A percentile compares a stretch with the other conserved stretches of the same genome.
Conservation (phyloP, 1,140 invertebrate genomes). For the Dicyema japonicum region DNA sequence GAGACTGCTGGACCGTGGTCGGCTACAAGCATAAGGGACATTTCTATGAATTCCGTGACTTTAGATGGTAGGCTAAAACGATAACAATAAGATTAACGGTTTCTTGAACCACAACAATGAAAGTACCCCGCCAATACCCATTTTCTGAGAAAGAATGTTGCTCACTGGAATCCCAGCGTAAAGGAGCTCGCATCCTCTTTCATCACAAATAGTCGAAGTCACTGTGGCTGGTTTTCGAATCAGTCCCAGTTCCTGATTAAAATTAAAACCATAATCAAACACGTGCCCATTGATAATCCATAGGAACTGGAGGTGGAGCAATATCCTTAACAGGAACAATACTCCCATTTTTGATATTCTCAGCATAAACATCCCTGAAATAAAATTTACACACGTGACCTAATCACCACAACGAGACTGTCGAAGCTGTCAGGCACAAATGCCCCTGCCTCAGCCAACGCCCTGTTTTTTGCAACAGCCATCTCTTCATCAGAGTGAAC, state of each 20-base stretch:
- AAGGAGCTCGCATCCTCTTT: conserved; percentile 73
- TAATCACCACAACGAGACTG: conserved; percentile 42
- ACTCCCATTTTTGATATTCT: conserved; percentile 40
- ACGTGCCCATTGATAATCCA: conserved; percentile 94
- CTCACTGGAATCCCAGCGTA: conserved; percentile 96
- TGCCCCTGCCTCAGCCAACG: conserved; percentile 44
- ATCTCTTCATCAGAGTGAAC: conserved; percentile 78
- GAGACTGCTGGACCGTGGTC: conserved; percentile 95
- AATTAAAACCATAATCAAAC: conserved; percentile 15
- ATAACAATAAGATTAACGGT: conserved; percentile 7
- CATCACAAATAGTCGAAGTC: conserved; percentile 95
- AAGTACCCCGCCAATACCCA: conserved; percentile 84
- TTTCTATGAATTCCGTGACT: not conserved
- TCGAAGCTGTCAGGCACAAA: conserved; percentile 70
- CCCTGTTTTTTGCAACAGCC: conserved; percentile 56
- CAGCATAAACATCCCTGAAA: conserved; percentile 33
- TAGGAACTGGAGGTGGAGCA: conserved; percentile 83
- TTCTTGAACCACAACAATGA: conserved; percentile 90
- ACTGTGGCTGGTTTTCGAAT: conserved; percentile 95
- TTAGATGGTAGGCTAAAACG: not conserved
- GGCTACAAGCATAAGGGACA: conserved; percentile 21
- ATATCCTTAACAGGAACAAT: conserved; percentile 58
- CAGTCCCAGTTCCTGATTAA: conserved; percentile 49
- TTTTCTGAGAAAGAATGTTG: conserved; percentile 37
- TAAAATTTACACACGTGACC: conserved; percentile 9